Conservation (phyloP, 2,797 vertebrate genomes). For the Halcyon smyrnensis region DNA sequence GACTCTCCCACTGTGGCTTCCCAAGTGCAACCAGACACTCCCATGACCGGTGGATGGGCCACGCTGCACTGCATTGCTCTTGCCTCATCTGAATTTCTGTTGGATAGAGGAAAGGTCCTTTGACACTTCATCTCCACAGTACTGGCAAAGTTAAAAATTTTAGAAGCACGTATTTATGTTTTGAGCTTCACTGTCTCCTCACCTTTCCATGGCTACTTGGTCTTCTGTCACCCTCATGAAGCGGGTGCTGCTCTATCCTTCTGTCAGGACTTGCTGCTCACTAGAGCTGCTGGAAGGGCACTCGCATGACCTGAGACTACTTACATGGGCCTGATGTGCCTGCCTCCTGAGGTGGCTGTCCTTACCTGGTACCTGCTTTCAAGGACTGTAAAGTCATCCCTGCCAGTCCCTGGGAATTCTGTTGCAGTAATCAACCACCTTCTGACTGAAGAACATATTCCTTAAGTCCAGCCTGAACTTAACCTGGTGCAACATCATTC, state of each 20-base stretch:
- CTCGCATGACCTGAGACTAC: not conserved
- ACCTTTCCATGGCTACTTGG: not conserved
- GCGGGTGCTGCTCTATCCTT: not conserved
- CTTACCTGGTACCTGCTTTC: not conserved
- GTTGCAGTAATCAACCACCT: not conserved
- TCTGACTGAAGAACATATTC: not conserved
- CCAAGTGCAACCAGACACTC: too few species aligned
- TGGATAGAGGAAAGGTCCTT: not conserved
- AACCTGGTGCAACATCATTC: not conserved
- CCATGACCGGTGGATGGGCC: not conserved
- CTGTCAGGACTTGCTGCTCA: fast-evolving
- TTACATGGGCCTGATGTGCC: not conserved
- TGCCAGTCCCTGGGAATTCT: not conserved
- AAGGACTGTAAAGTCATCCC: not conserved
- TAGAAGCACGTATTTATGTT: not conserved
- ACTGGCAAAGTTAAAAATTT: not conserved
- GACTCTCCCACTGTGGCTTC: not conserved
- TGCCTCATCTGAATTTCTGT: not conserved
- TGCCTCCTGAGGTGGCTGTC: not conserved
- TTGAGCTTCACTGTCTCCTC: not conserved
- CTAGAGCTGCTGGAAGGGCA: not conserved
- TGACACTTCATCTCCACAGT: not conserved
- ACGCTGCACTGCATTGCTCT: not conserved
- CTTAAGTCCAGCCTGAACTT: not conserved
- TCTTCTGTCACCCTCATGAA: not conserved